Conservation (phyloP, 2,113 vertebrate species). For the Ptilonorhynchus violaceus region DNA sequence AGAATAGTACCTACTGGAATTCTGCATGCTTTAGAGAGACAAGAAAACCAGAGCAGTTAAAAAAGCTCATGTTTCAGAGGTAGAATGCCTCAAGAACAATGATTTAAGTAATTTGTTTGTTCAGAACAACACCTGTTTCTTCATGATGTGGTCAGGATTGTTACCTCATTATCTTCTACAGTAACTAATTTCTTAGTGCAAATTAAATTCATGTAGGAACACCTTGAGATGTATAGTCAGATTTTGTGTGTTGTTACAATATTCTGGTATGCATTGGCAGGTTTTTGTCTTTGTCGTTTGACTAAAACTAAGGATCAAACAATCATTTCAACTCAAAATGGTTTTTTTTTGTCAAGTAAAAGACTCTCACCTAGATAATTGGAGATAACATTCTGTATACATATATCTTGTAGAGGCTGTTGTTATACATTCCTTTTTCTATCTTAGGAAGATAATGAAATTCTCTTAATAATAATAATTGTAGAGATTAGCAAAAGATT, state of each 20-base stretch:
- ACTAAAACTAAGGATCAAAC: background rate
- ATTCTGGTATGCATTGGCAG: background rate
- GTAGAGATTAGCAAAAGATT: background rate
- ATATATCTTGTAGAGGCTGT: background rate
- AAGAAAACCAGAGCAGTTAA: background rate
- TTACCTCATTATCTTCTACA: background rate
- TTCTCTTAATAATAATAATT: no score
- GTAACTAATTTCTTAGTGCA: background rate
- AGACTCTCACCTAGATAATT: background rate
- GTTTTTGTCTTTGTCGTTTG: background rate
- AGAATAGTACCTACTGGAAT: background rate
- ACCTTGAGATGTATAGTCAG: background rate
- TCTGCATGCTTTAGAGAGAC: background rate
- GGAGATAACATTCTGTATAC: background rate
- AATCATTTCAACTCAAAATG: background rate
- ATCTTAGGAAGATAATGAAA: background rate
- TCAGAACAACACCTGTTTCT: background rate
- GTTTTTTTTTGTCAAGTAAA: background rate
- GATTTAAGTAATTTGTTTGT: background rate
- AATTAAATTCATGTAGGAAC: background rate
- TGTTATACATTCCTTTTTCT: background rate
- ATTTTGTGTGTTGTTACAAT: background rate
- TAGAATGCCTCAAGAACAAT: background rate
- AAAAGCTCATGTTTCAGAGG: background rate
- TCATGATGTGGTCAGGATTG: background rate